phyloP scores from a whole-genome alignment of 2,113 vertebrate species.

The Oxyruncus cristatus region DNA sequence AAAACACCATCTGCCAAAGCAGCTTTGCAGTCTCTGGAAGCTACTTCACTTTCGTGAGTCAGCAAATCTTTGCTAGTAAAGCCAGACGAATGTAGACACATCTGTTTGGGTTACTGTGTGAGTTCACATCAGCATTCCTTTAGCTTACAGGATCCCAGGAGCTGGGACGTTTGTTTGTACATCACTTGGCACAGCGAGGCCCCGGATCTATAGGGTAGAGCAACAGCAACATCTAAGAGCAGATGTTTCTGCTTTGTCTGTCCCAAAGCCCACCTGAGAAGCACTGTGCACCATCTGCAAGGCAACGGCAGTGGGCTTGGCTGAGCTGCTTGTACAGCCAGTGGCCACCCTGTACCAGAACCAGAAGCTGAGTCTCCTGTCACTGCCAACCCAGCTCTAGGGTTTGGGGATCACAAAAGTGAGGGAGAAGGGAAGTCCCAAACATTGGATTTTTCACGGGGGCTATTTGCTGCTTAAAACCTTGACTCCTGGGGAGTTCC shows the following conservation, averaged over 20 bases:
- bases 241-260: neutral
- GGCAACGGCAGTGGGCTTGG: neutral
- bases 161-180: neutral
- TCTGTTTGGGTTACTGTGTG: neutral
- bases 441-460: neutral
- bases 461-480: neutral
- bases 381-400: neutral
- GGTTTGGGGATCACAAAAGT: neutral
- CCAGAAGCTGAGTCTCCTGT: neutral
- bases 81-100: neutral
- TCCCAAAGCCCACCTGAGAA: neutral
- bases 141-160: neutral
- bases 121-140: neutral
- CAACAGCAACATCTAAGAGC: neutral
- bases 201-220: neutral
- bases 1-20: neutral
- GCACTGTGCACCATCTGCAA: neutral
- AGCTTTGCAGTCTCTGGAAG: neutral
- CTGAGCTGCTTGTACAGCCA: accelerated
- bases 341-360: neutral
- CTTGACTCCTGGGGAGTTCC: neutral
- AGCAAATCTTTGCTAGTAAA: neutral
- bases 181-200: neutral
- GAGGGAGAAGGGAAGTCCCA: neutral
- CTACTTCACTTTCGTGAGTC: neutral